These are phyloP conservation scores for Megalops atlanticus DNA, from an alignment of 2,113 vertebrate species.

Conservation along the genomic window DNA sequence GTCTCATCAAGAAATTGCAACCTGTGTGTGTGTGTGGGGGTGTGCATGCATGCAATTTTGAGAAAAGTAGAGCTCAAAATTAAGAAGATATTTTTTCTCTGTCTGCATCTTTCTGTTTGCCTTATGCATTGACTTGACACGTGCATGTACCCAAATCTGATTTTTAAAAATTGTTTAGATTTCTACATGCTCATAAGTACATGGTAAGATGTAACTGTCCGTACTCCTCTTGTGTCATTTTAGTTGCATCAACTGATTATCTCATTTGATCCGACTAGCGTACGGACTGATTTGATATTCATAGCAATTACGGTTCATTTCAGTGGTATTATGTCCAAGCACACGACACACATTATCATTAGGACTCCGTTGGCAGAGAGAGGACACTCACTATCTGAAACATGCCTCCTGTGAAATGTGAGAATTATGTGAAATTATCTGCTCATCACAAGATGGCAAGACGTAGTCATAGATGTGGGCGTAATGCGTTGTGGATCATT, in stretches of 20 bases:
- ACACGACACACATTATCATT: slow-evolving; percentile 64
- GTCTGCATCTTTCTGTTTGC: background rate
- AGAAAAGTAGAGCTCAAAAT: background rate
- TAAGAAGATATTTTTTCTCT: background rate
- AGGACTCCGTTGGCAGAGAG: slow-evolving; percentile 59
- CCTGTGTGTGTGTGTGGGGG: slow-evolving; percentile 20
- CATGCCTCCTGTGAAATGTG: slow-evolving; percentile 56
- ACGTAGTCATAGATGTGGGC: background rate
- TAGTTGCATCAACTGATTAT: slow-evolving; percentile 43
- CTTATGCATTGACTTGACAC: background rate
- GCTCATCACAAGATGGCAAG: slow-evolving; percentile 23
- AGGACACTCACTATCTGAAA: slow-evolving; percentile 55
- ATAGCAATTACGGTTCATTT: slow-evolving; percentile 66
- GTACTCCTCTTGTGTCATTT: background rate
- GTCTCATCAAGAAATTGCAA: background rate
- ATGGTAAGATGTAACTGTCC: background rate
- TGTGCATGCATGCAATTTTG: slow-evolving; percentile 14
- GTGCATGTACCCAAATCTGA: background rate
- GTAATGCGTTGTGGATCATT: background rate
- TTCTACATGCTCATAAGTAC: background rate
- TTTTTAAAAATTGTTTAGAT: background rate
- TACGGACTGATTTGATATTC: slow-evolving; percentile 67
- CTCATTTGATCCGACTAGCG: slow-evolving; percentile 65
- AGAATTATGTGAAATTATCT: slow-evolving; percentile 59
- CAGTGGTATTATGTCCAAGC: slow-evolving; percentile 64